Evolutionary conservation across 1,140 invertebrate species (phyloP).

Genomic region (Macrosteles quadrilineatus): DNA sequence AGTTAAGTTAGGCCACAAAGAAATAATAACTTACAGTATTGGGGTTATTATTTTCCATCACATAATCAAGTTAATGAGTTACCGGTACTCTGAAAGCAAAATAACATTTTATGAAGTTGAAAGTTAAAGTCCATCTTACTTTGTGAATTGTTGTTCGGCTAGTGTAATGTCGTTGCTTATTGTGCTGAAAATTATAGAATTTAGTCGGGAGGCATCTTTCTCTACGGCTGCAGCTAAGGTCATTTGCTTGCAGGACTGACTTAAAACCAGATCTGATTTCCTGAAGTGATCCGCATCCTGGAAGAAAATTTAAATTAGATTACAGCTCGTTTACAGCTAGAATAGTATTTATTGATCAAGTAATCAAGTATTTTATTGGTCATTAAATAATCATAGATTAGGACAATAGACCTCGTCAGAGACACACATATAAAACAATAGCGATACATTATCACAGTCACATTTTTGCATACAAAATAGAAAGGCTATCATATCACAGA

Average conservation of each 20-base stretch:
- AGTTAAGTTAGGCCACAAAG: no score
- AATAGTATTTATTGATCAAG: conserved; percentile 32
- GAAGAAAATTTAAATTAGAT: neutral
- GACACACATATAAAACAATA: no score
- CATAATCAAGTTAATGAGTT: no score
- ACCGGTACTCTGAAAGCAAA: no score
- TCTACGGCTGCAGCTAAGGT: conserved; percentile 34
- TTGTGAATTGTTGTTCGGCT: conserved; percentile 38
- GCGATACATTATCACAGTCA: no score
- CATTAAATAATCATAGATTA: no score
- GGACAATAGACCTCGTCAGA: no score
- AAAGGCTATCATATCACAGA: no score
- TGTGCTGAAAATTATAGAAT: conserved; percentile 36
- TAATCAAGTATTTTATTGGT: no score
- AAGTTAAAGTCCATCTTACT: conserved; percentile 21
- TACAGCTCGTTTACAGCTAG: conserved; percentile 36
- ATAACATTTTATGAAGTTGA: conserved; percentile 18
- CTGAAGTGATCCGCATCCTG: conserved; percentile 30
- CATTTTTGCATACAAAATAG: no score
- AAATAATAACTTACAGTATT: no score
- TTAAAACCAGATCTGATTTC: conserved; percentile 31
- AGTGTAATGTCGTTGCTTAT: conserved; percentile 32
- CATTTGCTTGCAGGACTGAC: conserved; percentile 31
- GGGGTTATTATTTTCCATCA: no score
- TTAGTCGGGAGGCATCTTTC: conserved; percentile 37